These are phyloP conservation scores for Acholoe squamosa DNA, from an alignment of 2,888 invertebrate species.

Conservation along the genomic window DNA sequence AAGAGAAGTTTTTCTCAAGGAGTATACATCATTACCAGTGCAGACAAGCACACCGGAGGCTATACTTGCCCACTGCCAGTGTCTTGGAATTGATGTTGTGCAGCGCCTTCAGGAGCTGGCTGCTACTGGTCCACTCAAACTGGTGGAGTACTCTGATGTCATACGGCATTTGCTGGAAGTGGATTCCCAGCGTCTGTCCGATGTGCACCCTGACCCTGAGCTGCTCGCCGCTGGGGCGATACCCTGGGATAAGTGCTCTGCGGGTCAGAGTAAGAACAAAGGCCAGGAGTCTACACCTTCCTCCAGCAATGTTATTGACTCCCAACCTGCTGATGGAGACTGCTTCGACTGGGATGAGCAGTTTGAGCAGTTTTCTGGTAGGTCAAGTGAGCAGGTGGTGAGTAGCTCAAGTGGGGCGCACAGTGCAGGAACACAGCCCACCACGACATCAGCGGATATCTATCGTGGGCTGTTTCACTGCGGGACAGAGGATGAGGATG, in stretches of 20 bases:
- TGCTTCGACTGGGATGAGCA: slow-evolving; percentile 46
- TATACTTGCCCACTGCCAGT: slow-evolving; percentile 18
- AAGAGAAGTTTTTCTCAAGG: slow-evolving; percentile 35
- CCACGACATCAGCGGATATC: not conserved
- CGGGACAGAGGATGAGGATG: not conserved
- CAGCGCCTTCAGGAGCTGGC: not conserved
- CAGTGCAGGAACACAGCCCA: not conserved
- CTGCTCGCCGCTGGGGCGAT: no score
- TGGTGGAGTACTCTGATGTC: slow-evolving; percentile 47
- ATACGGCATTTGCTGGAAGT: slow-evolving; percentile 2
- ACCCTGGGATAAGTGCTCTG: not conserved
- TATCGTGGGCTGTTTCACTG: slow-evolving; percentile 22
- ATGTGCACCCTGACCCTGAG: not conserved
- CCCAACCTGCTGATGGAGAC: not conserved
- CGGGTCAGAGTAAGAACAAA: not conserved
- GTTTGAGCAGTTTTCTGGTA: not conserved
- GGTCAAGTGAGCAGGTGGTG: not conserved
- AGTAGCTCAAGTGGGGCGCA: not conserved
- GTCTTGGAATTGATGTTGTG: not conserved
- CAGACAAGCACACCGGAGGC: not conserved
- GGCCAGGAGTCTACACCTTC: not conserved
- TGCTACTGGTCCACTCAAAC: slow-evolving; percentile 12
- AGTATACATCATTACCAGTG: not conserved
- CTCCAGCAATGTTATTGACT: no score
- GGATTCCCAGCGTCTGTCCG: not conserved